These are phyloP conservation scores for Gorsachius magnificus DNA, from an alignment of 2,797 vertebrate species.

Conservation along the genomic window DNA sequence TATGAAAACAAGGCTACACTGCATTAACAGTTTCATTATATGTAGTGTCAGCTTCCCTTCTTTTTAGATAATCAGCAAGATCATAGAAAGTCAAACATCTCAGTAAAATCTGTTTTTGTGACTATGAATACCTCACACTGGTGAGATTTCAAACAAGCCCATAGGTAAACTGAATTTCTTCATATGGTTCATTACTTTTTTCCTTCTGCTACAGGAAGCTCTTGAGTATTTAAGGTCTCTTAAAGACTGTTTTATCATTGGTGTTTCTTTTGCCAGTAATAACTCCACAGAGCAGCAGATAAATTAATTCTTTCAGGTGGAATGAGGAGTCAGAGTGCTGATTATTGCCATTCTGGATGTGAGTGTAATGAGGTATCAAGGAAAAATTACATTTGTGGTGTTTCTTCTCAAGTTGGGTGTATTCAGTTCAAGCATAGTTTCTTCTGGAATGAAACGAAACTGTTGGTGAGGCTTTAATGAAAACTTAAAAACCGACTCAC, in stretches of 20 bases:
- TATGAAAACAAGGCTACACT: background rate
- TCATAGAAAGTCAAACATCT: background rate
- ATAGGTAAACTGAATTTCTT: background rate
- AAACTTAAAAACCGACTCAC: background rate
- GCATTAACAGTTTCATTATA: background rate
- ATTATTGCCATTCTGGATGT: constrained; percentile 13
- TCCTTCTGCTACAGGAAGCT: background rate
- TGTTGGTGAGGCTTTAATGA: background rate
- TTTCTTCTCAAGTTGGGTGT: constrained; percentile 47
- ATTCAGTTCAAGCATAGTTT: constrained; percentile 7
- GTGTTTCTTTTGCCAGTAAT: constrained; percentile 30
- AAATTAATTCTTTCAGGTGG: constrained; percentile 30
- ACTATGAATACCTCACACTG: background rate
- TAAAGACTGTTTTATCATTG: background rate
- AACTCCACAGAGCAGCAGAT: background rate
- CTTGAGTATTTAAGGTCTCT: background rate
- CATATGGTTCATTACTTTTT: background rate
- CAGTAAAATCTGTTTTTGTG: background rate
- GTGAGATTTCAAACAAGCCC: background rate
- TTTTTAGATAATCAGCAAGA: background rate
- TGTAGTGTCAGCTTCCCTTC: background rate
- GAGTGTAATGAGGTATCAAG: constrained; percentile 33
- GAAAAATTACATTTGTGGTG: constrained; percentile 37
- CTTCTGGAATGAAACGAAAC: constrained; percentile 14
- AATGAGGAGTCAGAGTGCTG: constrained; percentile 24